These are phyloP conservation scores for Cephus pygmeus DNA, from an alignment of 2,888 invertebrate genomes.

Conservation along the genomic window DNA sequence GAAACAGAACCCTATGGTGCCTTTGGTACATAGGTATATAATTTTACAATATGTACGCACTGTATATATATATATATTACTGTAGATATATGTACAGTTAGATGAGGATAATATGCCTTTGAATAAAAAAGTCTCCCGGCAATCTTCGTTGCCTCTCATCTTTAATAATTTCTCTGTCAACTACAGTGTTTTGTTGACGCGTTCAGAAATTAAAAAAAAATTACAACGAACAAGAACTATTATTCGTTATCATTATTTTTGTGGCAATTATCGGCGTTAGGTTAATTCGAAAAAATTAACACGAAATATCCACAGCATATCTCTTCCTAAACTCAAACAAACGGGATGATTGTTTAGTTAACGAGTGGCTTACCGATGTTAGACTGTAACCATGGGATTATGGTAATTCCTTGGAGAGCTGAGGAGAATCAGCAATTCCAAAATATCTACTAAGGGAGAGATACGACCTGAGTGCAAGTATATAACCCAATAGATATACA, in stretches of 20 bases:
- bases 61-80: too few relatives aligned
- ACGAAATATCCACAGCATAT: neutral
- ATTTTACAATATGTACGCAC: neutral
- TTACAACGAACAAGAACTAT: too few relatives aligned
- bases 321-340: neutral
- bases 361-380: conserved; percentile 15
- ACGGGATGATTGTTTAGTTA: neutral
- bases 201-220: too few relatives aligned
- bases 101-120: too few relatives aligned
- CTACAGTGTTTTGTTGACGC: too few relatives aligned
- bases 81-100: too few relatives aligned
- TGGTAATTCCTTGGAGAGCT: conserved; percentile 32
- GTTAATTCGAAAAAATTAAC: neutral
- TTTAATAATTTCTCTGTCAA: too few relatives aligned
- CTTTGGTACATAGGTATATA: neutral
- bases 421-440: neutral
- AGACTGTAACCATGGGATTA: conserved; percentile 30
- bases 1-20: neutral
- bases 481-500: neutral
- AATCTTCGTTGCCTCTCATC: too few relatives aligned
- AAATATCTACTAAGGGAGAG: neutral
- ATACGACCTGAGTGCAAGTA: neutral
- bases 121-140: too few relatives aligned
- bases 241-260: neutral
- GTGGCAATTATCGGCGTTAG: neutral